Percentiles rank a stretch among this genome's conserved stretches.
phyloP scores from a whole-genome alignment of 53 echinoderm and acorn worm genomes.

The Pentamera pediparva region DNA sequence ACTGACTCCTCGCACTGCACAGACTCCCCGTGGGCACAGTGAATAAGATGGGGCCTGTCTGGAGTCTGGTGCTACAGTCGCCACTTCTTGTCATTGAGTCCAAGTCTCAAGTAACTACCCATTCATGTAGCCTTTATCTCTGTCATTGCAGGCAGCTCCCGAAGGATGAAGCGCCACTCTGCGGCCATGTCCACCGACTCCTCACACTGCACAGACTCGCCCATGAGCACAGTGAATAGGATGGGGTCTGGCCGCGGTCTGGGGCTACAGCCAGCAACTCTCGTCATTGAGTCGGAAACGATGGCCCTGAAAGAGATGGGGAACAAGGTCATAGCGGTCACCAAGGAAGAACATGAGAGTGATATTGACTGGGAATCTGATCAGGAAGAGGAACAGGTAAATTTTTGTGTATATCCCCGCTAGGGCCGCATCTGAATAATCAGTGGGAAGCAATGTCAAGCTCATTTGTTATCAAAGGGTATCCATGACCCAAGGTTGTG shows the following conservation, averaged over 20 bases:
- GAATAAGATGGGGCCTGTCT: constrained; percentile 28
- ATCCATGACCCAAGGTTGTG: no score
- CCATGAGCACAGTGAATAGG: constrained; percentile 2
- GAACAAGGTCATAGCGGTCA: no score
- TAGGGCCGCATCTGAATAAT: no score
- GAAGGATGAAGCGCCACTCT: constrained; percentile 57
- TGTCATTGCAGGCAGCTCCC: constrained; percentile 36
- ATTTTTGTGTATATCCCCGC: no score
- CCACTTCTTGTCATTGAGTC: no score
- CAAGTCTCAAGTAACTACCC: no score
- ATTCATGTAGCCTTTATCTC: no score
- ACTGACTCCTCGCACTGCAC: constrained; percentile 55
- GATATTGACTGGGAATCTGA: constrained; percentile 78
- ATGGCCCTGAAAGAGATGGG: background rate
- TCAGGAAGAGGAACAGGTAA: constrained; percentile 62
- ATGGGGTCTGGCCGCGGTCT: constrained; percentile 42
- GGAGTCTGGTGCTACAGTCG: constrained; percentile 31
- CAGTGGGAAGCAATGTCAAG: no score
- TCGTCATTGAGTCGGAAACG: constrained; percentile 10
- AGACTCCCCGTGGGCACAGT: constrained; percentile 10
- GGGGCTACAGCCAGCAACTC: constrained; percentile 14
- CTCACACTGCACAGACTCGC: constrained; percentile 30
- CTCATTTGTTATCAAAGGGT: no score
- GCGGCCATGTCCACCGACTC: constrained; percentile 76
- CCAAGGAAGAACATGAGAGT: constrained; percentile 43